Evolutionary conservation across 2,888 invertebrate species (phyloP).

Genomic region (Stenichneumon culpator): DNA sequence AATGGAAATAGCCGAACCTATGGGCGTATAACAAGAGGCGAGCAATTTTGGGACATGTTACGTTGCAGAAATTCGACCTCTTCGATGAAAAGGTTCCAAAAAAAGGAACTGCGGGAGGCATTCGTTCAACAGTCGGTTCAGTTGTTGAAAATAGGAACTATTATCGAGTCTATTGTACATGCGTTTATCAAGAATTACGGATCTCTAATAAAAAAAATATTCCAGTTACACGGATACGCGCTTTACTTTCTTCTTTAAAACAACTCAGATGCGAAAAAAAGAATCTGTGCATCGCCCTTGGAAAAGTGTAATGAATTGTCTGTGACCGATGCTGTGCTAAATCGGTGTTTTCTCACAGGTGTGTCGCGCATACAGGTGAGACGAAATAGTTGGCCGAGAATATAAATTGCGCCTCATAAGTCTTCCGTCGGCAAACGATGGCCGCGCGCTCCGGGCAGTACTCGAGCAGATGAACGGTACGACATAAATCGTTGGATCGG

Average conservation of each 20-base stretch:
- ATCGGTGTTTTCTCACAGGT: conserved; percentile 54
- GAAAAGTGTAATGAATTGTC: conserved; percentile 45
- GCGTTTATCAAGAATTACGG: conserved; percentile 11
- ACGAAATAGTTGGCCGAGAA: conserved; percentile 76
- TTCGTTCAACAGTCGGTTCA: conserved; percentile 35
- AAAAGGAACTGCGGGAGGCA: conserved; percentile 58
- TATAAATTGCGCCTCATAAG: conserved; percentile 81
- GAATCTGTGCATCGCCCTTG: background rate
- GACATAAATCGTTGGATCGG: conserved; percentile 75
- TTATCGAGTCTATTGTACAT: conserved; percentile 22
- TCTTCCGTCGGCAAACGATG: conserved; percentile 76
- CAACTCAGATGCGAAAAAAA: background rate
- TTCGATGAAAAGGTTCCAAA: conserved; percentile 63
- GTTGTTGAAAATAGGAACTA: conserved; percentile 25
- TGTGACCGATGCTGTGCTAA: conserved; percentile 33
- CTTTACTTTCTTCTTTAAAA: background rate
- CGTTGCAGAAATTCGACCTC: conserved; percentile 78
- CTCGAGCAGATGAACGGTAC: conserved; percentile 61
- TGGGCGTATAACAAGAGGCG: conserved; percentile 70
- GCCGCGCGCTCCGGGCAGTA: conserved; percentile 29
- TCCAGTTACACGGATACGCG: background rate
- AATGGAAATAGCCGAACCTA: conserved; percentile 76
- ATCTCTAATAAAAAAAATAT: background rate
- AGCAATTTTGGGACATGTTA: conserved; percentile 81
- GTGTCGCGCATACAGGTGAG: conserved; percentile 78